Base-by-base conservation (phyloP, 2,888 invertebrate genomes). In the Drepana falcataria region DNA sequence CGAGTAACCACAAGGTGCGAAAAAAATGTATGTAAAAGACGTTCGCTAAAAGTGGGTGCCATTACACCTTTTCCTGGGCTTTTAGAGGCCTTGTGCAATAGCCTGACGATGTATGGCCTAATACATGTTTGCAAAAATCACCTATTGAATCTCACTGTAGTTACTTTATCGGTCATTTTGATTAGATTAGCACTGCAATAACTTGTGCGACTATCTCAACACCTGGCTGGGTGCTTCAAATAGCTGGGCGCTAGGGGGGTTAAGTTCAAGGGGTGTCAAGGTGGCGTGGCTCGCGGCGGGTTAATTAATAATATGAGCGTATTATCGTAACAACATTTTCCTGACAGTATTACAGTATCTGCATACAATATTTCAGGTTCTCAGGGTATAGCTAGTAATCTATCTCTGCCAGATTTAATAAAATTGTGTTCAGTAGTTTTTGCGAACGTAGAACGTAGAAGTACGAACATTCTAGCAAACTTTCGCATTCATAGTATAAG, bases 191-290 rank as follows among this genome's bases (percentile, higher is more conserved):
- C 68, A 68, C 62, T 66, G 64, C 68, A 69, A 71, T 75, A 68
- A 69, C 62, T 68, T 60, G 68, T 66, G 67, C 63, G 68, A 64
- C 65, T 69, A 59, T 59, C 66, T 69, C 59, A 59, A 64, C 77
- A 77, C 74, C 76, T 78, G 75, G 73, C 52, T 49, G 55, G 53
- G 55, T 54, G 35, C 67, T 71, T 71, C 71, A 73, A 73, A 72
- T 69, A 63, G 66, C 59, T 53, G 54, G 54, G 58, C 63, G 65
- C 56, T 64, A 65, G 52, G 66, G 63, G 67, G 68, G 65, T 65
- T 54, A 66, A 65, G 75, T 74, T 73, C 74, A 72, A 68, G 75
- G 80, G 77, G 75, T 75, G 79, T 77, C 75, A 73, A 76, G 77
- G 75, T 73, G 67, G 67, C 56, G 55, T 41, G 60, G 59, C 58